A percentile compares a stretch with the other conserved stretches of the same genome.
Evolutionary conservation across 2,797 vertebrate genomes (phyloP).

Genomic region (Ctenopoma kingsleyae): DNA sequence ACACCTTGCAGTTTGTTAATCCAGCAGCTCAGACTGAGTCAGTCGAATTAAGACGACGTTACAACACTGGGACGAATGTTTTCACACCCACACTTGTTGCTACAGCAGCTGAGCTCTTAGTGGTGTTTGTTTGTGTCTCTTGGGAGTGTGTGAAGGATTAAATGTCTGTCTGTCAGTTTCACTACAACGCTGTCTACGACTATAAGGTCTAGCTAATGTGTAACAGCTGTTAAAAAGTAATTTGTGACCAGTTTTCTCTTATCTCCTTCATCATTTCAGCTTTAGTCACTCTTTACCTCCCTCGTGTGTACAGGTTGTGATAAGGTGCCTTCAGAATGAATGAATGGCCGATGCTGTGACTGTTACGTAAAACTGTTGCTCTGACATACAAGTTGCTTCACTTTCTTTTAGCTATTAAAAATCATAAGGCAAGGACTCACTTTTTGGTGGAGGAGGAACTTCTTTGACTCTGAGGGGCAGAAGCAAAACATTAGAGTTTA

Average conservation of each 20-base stretch:
- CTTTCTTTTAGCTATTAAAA: background rate
- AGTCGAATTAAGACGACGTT: conserved; percentile 13
- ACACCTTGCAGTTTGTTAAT: conserved; percentile 25
- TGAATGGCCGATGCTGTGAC: background rate
- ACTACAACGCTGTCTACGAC: background rate
- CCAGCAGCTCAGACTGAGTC: conserved; percentile 30
- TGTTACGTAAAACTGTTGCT: background rate
- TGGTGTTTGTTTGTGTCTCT: conserved; percentile 37
- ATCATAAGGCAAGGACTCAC: conserved; percentile 70
- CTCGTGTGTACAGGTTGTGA: conserved; percentile 5
- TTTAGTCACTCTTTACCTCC: conserved; percentile 8
- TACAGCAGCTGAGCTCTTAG: conserved; percentile 29
- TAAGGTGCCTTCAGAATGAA: background rate
- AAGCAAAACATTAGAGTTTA: conserved; percentile 42
- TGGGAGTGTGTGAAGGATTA: conserved; percentile 25
- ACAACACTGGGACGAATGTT: conserved; percentile 29
- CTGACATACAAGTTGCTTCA: background rate
- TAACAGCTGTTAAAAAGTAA: background rate
- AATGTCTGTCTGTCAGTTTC: conserved; percentile 14
- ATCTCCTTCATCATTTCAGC: background rate
- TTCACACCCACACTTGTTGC: conserved; percentile 50
- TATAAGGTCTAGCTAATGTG: background rate
- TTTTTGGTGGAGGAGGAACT: conserved; percentile 81
- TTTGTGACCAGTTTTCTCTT: conserved; percentile 16
- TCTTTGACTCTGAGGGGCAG: conserved; percentile 79